These are phyloP conservation scores for Macaria liturata DNA, from an alignment of 2,888 invertebrate genomes.

Conservation along the genomic window DNA sequence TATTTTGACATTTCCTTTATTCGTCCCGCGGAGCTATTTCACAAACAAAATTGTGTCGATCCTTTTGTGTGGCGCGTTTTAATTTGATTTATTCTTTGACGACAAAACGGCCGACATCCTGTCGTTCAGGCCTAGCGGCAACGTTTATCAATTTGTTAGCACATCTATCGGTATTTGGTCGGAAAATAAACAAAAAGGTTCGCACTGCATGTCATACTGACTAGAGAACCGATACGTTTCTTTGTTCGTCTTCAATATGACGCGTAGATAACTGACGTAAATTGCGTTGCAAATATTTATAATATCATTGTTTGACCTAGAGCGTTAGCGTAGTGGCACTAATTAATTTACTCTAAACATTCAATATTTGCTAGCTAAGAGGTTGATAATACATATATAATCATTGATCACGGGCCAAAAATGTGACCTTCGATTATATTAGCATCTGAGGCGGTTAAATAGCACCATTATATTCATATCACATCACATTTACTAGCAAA, in stretches of 20 bases:
- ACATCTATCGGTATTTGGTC: constrained; percentile 66
- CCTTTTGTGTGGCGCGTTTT: constrained; percentile 74
- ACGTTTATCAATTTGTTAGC: constrained; percentile 78
- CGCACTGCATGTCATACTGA: constrained; percentile 51
- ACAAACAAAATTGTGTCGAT: constrained; percentile 76
- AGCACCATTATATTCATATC: too few relatives aligned
- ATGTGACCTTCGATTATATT: too few relatives aligned
- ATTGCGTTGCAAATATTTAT: constrained; percentile 53
- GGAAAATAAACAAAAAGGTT: constrained; percentile 66
- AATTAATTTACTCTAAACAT: constrained; percentile 21
- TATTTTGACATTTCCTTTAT: constrained; percentile 82
- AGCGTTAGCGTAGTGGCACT: constrained; percentile 24
- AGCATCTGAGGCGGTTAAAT: too few relatives aligned
- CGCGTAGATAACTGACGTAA: constrained; percentile 28
- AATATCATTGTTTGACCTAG: constrained; percentile 19
- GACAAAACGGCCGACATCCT: constrained; percentile 75
- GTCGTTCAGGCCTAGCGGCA: constrained; percentile 54
- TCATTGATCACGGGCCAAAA: too few relatives aligned
- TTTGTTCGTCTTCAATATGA: constrained; percentile 25
- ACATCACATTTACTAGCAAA: too few relatives aligned
- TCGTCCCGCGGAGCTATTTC: constrained; percentile 70
- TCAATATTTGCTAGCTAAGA: neutral
- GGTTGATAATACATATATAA: too few relatives aligned
- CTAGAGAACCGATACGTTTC: constrained; percentile 47
- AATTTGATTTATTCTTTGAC: constrained; percentile 81